phyloP scores from a whole-genome alignment of 1,140 invertebrate species.

The Hydropsyche tenuis region DNA sequence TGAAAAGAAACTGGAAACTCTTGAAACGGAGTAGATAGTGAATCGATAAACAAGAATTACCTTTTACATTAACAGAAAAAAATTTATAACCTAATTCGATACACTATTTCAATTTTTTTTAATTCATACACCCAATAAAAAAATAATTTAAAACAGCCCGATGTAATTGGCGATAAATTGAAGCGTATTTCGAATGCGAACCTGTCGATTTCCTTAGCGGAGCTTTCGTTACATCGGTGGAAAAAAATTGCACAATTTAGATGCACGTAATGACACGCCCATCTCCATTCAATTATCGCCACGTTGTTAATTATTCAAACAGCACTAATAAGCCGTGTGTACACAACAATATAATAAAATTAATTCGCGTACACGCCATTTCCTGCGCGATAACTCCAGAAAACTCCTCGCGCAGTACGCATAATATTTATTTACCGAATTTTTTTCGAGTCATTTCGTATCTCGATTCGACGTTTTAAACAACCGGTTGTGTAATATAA shows the following conservation, averaged over 20 bases:
- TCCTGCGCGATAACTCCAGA: constrained; percentile 4
- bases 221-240: too few species aligned
- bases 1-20: too few species aligned
- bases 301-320: constrained; percentile 15
- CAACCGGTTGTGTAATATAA: constrained; percentile 17
- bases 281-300: constrained; percentile 2
- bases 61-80: too few species aligned
- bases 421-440: constrained; percentile 8
- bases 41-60: too few species aligned
- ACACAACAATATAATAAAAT: not conserved
- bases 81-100: too few species aligned
- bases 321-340: not conserved
- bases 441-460: not conserved
- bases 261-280: not conserved
- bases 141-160: too few species aligned
- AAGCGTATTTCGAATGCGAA: too few species aligned
- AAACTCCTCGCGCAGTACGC: not conserved
- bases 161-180: too few species aligned
- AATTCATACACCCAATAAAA: too few species aligned
- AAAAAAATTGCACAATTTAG: not conserved
- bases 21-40: too few species aligned
- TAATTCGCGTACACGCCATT: constrained; percentile 14
- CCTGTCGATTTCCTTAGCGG: too few species aligned
- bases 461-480: not conserved
- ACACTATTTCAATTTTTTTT: too few species aligned